Evolutionary conservation across 2,113 vertebrate genomes (phyloP).

Genomic region (Tretioscincus oriximinensis): DNA sequence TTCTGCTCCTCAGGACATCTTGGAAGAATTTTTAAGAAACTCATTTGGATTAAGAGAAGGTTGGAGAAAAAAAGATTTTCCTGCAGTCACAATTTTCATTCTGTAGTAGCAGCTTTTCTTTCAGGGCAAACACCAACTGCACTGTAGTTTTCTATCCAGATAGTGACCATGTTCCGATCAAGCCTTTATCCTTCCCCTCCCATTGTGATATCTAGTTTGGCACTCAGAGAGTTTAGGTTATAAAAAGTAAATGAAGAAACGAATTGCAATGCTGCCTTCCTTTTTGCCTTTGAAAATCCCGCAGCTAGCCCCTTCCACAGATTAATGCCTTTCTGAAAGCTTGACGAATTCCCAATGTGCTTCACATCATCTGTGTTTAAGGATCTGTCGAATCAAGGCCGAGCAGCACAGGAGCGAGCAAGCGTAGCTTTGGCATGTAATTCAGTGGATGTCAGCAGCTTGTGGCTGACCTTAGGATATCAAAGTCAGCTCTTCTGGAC

Average conservation of each 20-base stretch:
- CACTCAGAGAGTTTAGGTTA: neutral
- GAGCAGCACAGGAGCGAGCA: neutral
- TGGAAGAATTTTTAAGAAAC: no score
- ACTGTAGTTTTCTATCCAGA: neutral
- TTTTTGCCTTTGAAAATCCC: neutral
- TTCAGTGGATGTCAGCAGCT: constrained; percentile 36
- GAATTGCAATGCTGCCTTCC: neutral
- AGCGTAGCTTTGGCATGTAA: neutral
- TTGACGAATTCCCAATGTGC: neutral
- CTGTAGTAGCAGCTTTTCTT: neutral
- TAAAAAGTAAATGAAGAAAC: neutral
- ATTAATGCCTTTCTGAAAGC: neutral
- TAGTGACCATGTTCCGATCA: neutral
- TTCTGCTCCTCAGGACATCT: no score
- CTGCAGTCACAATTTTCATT: neutral
- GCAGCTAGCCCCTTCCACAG: neutral
- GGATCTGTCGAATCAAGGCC: neutral
- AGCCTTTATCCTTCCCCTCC: neutral
- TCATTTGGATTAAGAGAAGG: no score
- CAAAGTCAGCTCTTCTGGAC: neutral
- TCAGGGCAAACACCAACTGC: neutral
- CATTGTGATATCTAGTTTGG: neutral
- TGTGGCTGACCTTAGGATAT: constrained; percentile 26
- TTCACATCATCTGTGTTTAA: neutral
- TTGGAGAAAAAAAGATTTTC: neutral